Evolutionary conservation across 2,888 invertebrate species (phyloP), one percentile per base, ranked within the genome.

Genomic region (Spicauda simplicius): DNA sequence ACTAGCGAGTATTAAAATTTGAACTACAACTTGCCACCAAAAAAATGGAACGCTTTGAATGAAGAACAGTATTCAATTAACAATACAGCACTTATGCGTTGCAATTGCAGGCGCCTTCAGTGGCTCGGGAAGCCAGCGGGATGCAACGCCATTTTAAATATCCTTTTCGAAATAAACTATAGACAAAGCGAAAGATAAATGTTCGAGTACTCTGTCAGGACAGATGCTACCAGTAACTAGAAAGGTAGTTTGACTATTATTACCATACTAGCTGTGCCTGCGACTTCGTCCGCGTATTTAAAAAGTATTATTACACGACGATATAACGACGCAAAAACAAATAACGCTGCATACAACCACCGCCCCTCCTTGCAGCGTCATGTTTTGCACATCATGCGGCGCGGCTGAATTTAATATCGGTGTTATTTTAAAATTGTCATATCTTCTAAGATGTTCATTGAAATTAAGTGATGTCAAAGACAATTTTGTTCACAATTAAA

Each of bases 121-220:
- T 58, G 53, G 64, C 50, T 57, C 50, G 57, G 11, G 50, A 30
- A 25, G 57, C 52, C 64, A 58, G 58, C 64, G 58, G 64, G 64
- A 41, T 6, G 58, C 19, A 64, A 64, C 56, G 10, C 48, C 63
- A 30, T 63, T 55, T 16, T 25, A 48, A 20, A n/a, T 20, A n/a
- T 25, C 41, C 41, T 41, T 14, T 30, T 52, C 52, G 60, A 33
- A 60, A 52, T 52, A 37, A 52, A 52, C 58, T 50, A 33, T 48
- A 50, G n/a, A 64, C 57, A 30, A 52, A 57, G 16, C 2, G 2
- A 37, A 53, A 48, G 63, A 64, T 58, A 57, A 37, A 64, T 52
- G 56, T 56, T 57, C 52, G 14, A 58, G 19, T 19, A 18, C 30
- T 7, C 16, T 41, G 56, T 33, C 50, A 57, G 57, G 45, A 63